phyloP scores from a whole-genome alignment of 2,113 vertebrate genomes.

The Oncorhynchus nerka region DNA sequence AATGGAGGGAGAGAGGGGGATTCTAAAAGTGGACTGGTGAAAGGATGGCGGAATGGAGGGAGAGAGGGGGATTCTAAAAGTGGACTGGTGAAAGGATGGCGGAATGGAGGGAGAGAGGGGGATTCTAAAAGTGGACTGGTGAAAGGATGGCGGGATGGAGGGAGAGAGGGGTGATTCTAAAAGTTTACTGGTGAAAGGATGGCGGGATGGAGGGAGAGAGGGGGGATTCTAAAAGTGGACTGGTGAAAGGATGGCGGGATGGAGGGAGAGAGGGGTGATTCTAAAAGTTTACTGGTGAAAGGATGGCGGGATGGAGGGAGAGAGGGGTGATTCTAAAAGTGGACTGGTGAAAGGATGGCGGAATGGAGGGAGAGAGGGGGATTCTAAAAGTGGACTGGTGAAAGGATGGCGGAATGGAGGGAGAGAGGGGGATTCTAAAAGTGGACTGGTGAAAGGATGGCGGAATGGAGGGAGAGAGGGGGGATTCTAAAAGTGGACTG shows the following conservation, averaged over 20 bases:
- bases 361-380: constrained; percentile 40
- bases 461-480: constrained; percentile 36
- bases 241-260: neutral
- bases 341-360: neutral
- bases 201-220: constrained; percentile 26
- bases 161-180: constrained; percentile 53
- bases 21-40: constrained; percentile 34
- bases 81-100: neutral
- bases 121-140: constrained; percentile 39
- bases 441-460: neutral
- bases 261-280: constrained; percentile 46
- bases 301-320: constrained; percentile 9
- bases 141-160: neutral
- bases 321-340: constrained; percentile 53
- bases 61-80: constrained; percentile 55
- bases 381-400: constrained; percentile 39
- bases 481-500: constrained; percentile 44
- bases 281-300: constrained; percentile 34
- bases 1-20: constrained; percentile 44
- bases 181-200: constrained; percentile 9
- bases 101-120: constrained; percentile 41
- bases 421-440: constrained; percentile 56
- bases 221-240: constrained; percentile 50
- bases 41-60: neutral
- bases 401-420: neutral